These are phyloP conservation scores for Anagrus nilaparvatae DNA, from an alignment of 1,140 invertebrate species.

Conservation along the genomic window DNA sequence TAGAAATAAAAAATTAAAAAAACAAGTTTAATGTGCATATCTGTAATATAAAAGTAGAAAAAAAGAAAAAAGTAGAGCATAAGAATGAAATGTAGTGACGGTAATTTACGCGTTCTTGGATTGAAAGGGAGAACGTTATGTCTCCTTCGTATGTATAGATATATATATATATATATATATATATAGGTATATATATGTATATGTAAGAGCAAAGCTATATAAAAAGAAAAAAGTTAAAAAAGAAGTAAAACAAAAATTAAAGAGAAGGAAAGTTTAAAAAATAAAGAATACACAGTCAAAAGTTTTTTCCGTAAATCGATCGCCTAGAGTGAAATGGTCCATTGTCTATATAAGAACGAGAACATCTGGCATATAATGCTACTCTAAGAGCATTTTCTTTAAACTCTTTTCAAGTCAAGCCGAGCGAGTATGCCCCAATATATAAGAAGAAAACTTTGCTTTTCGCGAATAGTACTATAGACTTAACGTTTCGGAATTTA, in stretches of 20 bases:
- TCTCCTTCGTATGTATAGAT: no score
- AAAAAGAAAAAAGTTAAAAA: not conserved
- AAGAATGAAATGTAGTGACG: not conserved
- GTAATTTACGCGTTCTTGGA: no score
- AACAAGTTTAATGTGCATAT: no score
- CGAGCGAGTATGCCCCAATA: no score
- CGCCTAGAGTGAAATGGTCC: not conserved
- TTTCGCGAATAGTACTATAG: conserved; percentile 3
- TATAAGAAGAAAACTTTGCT: conserved; percentile 20
- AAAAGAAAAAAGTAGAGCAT: not conserved
- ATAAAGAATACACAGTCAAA: not conserved
- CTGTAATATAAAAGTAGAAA: no score
- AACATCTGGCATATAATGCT: conserved; percentile 17
- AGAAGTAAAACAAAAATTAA: conserved; percentile 6
- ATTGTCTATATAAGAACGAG: conserved; percentile 10
- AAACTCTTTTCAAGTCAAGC: conserved; percentile 16
- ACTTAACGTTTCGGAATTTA: conserved; percentile 20
- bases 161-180: no score
- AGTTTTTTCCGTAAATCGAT: conserved; percentile 1
- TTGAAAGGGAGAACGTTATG: no score
- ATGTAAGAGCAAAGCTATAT: not conserved
- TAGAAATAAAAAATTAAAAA: no score
- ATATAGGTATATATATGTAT: no score
- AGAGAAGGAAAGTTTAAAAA: not conserved
- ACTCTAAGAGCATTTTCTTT: conserved; percentile 19